These are phyloP conservation scores for Antheraea yamamai DNA, from an alignment of 2,888 invertebrate species.

Conservation along the genomic window DNA sequence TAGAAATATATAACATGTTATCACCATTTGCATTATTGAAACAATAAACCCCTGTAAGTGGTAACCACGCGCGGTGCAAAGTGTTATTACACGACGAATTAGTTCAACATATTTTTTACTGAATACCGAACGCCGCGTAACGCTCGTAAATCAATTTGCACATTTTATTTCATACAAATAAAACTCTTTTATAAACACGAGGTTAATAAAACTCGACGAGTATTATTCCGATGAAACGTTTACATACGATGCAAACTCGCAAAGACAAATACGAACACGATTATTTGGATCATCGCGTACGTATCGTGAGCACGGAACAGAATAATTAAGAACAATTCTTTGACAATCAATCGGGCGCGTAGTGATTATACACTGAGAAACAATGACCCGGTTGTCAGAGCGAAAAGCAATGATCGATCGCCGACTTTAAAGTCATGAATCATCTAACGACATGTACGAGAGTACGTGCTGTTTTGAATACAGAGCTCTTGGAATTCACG, in stretches of 20 bases:
- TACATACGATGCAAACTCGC: background rate
- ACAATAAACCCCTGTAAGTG: background rate
- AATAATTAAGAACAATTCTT: background rate
- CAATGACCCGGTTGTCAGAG: constrained; percentile 14
- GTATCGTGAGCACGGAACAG: background rate
- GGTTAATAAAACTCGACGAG: background rate
- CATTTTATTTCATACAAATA: background rate
- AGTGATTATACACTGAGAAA: background rate
- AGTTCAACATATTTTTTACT: background rate
- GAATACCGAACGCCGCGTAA: background rate
- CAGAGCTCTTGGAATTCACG: background rate
- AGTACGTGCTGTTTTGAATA: background rate
- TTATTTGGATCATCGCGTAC: background rate
- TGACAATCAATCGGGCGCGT: background rate
- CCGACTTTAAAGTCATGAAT: background rate
- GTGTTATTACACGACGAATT: background rate
- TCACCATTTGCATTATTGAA: background rate
- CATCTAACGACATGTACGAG: constrained; percentile 37
- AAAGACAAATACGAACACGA: background rate
- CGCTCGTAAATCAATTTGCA: background rate
- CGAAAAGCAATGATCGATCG: constrained; percentile 3
- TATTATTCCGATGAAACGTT: background rate
- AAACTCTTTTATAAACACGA: background rate
- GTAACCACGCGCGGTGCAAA: background rate
- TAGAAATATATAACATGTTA: background rate